Base-by-base conservation (phyloP, 1,140 invertebrate genomes). In the Dendrolimus punctatus region DNA sequence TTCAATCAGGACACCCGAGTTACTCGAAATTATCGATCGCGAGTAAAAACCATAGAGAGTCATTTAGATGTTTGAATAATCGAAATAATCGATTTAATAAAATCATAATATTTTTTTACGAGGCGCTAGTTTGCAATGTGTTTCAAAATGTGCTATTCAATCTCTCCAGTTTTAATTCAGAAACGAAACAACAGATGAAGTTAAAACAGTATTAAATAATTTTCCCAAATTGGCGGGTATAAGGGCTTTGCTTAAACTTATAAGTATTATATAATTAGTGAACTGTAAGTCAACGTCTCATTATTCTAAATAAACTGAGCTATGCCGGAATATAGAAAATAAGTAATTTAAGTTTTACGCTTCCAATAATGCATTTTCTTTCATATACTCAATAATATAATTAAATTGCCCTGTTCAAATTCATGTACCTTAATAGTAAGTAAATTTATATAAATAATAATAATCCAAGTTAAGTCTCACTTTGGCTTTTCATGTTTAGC, bases 271-370 rank as follows among this genome's bases (percentile, higher is more conserved):
- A 23, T 23, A 64, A 58, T 58, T 44, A 46, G 50, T 46, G 61
- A 71, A 60, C 39, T 41, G n/a, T 9, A 45, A 68, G 71, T 67
- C 44, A 67, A 60, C 77, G 80, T 80, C 77, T 84, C 80, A 78
- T 66, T 68, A 68, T 70, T 75, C 67, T 70, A 75, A 84, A 23
- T 23, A 23, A 73, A 66, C 68, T 63, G 77, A 73, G 72, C 79
- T 82, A 82, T 63, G 79, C 77, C 77, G 81, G 81, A 76, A 23
- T 23, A 23, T 83, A 76, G 66, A 60, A 65, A 60, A 63, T 71
- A 74, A 65, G 62, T 50, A 57, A 57, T 57, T 58, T 57, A 55
- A 63, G 39, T 57, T 61, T 66, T 59, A 63, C 64, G 68, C 68
- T 67, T 62, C 52, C 50, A 54, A 58, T 61, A 63, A 66, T 57